Evolutionary conservation across 2,113 vertebrate genomes (phyloP), one percentile per base, ranked within the genome.

Genomic region (Charadrius vociferus): DNA sequence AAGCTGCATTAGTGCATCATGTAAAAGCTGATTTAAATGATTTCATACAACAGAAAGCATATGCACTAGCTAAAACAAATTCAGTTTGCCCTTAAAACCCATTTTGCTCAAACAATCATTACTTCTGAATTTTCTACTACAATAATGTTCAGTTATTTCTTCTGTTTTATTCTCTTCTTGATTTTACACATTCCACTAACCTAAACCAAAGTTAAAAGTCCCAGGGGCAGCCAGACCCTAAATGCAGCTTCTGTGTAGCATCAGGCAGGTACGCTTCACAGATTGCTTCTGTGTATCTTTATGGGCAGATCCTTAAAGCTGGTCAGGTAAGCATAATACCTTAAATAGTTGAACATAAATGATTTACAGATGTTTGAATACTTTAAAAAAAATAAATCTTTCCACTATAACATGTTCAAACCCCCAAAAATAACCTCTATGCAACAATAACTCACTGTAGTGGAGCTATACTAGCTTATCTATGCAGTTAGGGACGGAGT

Each of bases 1-100:
- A 91, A 86, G 52, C 65, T 91, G 65, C 84, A 88, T 88, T 86
- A 90, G 77, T 63, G 73, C 68, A 94, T 85, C 71, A 85, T 94
- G 83, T 77, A 93, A 97, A 97, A 93, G 58, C 67, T 75, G 87
- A 94, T 92, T 88, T 91, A 96, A 97, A 94, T 92, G 32, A 93
- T 95, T 97, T 95, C 95, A 95, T 85, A 95, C 68, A 95, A 91
- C 61, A 92, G 52, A 91, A 95, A 94, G 80, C 88, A 95, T 72
- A 91, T 88, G 92, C 74, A 91, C 75, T 41, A 83, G 93, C 88
- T 96, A 81, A 83, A 94, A 77, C 59, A 91, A 95, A 84, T 93
- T 86, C 56, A 3, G 7, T 93, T 94, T 90, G 74, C 63, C 86
- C 85, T 88, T 77, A 89, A 90, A 97, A 55, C 39, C n/a, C 71